These are phyloP conservation scores for Betta splendens DNA, from an alignment of 2,797 vertebrate genomes.

Conservation along the genomic window DNA sequence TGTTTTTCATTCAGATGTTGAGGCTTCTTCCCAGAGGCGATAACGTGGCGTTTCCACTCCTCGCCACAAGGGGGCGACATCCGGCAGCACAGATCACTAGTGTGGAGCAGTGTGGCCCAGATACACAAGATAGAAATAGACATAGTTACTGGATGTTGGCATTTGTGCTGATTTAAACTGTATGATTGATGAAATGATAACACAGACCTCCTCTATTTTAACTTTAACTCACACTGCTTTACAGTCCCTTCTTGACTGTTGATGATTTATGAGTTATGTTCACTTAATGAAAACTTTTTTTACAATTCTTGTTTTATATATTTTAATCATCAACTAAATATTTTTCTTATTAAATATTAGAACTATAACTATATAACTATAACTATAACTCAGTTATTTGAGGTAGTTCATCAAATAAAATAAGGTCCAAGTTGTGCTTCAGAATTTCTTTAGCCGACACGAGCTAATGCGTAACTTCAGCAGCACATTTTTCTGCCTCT, in stretches of 20 bases:
- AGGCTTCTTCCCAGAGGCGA: neutral
- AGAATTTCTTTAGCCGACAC: neutral
- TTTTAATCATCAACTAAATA: no score
- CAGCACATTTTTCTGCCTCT: conserved; percentile 9
- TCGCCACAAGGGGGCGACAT: conserved; percentile 52
- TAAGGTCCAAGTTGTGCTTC: neutral
- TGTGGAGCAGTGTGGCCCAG: conserved; percentile 4
- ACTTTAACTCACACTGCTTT: no score
- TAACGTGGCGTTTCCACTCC: neutral
- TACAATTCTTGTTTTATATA: no score
- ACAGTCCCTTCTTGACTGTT: no score
- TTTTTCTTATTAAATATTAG: no score
- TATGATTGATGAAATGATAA: neutral
- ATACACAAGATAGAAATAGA: conserved; percentile 7
- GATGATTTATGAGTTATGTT: no score
- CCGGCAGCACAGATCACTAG: conserved; percentile 6
- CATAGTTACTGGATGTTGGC: neutral
- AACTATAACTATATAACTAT: no score
- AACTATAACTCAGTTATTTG: conserved; percentile 19
- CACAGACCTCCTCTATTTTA: neutral
- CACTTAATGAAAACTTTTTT: no score
- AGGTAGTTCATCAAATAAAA: neutral
- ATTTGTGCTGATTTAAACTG: conserved; percentile 1
- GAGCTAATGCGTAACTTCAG: conserved; percentile 18
- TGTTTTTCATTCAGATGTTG: neutral